Evolutionary conservation across 2,113 vertebrate species (phyloP).

Genomic region (Pipa parva): DNA sequence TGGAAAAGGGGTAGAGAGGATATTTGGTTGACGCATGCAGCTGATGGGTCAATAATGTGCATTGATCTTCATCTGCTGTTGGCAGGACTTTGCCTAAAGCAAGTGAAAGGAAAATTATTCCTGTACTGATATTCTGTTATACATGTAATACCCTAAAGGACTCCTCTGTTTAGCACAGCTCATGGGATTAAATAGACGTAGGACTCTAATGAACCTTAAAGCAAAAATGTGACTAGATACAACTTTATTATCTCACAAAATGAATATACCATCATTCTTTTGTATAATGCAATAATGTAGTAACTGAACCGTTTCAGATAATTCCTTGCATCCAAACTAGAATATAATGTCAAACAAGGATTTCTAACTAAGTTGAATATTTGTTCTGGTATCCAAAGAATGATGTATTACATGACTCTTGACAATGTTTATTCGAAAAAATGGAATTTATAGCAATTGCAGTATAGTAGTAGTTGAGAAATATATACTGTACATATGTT

Average conservation of each 20-base stretch:
- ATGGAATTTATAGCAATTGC: no score
- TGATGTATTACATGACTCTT: no score
- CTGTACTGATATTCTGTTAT: constrained; percentile 20
- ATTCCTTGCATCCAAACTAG: no score
- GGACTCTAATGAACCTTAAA: background rate
- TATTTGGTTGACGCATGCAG: constrained; percentile 34
- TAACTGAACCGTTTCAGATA: no score
- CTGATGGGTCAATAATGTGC: constrained; percentile 32
- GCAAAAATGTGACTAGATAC: background rate
- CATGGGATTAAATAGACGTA: constrained; percentile 4
- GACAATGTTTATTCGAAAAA: no score
- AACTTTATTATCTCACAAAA: background rate
- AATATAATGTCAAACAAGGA: no score
- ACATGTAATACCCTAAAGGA: constrained; percentile 1
- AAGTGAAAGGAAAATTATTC: constrained; percentile 13
- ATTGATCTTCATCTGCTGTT: constrained; percentile 35
- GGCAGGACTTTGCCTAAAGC: constrained; percentile 32
- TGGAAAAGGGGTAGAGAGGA: constrained; percentile 13
- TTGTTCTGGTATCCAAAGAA: no score
- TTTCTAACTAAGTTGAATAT: no score
- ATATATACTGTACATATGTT: no score
- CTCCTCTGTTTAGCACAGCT: constrained; percentile 9
- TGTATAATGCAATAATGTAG: no score
- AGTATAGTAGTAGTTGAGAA: no score
- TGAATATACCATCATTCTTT: constrained; percentile 2